Evolutionary conservation across 2,888 invertebrate genomes (phyloP), one percentile per base, ranked within the genome.

Genomic region (Erebia palarica): DNA sequence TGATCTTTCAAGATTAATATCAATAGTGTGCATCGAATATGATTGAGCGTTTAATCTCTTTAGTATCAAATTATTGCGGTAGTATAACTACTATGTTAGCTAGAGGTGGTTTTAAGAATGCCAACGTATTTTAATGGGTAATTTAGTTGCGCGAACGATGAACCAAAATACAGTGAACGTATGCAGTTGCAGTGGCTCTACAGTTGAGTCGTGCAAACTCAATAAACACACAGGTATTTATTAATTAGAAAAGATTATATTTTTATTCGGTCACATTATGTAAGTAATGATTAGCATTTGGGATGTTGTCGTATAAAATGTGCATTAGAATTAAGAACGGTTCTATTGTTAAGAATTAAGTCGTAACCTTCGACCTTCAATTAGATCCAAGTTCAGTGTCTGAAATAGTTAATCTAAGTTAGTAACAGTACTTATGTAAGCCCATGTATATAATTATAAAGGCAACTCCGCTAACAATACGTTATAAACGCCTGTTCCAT

Each of bases 1-100:
- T 85, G 87, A 87, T 86, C 84, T 80, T 81, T 82, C 82, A 83
- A 65, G 65, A 65, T 65, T 84, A 80, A 82, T 85, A 81, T 84
- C 87, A 86, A 86, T 84, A 86, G 84, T 84, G 73, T 66, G 63
- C 66, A 68, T 70, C 77, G 77, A 81, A 81, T 80, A 71, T 76
- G 68, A 68, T 76, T 77, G 80, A 79, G 76, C 82, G 80, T 83
- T 84, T 84, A 87, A 18, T 64, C 49, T 86, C 86, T 83, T 85
- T 86, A 47, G 47, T 36, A 36, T 36, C 36, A 36, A 36, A 36
- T 36, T 36, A 36, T 36, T 36, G 7, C 7, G 36, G 36, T 36
- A 36, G 36, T 36, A 36, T 36, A 36, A 36, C 36, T 36, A 36
- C 7, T 36, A 36, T 36, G 36, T 36, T 36, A 36, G 36, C 7